Evolutionary conservation across 2,113 vertebrate species (phyloP).

Genomic region (Rafetus swinhoei): DNA sequence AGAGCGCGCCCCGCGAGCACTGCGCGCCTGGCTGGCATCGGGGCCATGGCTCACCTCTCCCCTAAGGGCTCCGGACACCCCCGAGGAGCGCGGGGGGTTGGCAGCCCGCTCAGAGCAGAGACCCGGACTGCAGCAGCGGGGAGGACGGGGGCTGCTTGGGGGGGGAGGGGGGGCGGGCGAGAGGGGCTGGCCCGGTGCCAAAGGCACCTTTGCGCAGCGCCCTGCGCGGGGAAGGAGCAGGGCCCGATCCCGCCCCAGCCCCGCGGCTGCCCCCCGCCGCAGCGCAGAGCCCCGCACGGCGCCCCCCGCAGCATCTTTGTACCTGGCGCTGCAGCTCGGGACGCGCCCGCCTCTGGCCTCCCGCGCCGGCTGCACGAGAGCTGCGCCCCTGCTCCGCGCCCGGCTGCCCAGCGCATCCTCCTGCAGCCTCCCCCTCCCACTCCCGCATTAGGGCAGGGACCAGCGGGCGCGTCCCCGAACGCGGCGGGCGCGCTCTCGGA

Average conservation of each 20-base stretch:
- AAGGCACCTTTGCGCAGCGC: background rate
- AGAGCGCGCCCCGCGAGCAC: no score
- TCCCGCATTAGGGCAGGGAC: conserved; percentile 68
- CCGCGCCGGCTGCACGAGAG: background rate
- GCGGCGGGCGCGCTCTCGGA: conserved; percentile 72
- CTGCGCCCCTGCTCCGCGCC: background rate
- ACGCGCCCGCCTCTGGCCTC: background rate
- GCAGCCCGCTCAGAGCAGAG: background rate
- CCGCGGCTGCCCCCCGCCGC: background rate
- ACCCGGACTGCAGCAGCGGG: background rate
- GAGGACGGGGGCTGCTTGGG: background rate
- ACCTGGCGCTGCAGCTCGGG: background rate
- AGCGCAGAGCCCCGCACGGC: background rate
- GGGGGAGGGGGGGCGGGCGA: background rate
- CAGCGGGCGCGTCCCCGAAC: conserved; percentile 53
- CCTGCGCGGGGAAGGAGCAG: background rate
- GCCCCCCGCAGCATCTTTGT: background rate
- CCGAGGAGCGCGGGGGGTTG: no score
- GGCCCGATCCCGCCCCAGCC: background rate
- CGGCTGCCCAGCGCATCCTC: background rate
- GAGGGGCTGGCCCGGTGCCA: background rate
- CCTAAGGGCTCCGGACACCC: no score
- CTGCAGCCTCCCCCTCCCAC: conserved; percentile 35
- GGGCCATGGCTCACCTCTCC: background rate
- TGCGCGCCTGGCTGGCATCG: no score